A percentile compares a stretch with the other conserved stretches of the same genome.
phyloP scores from a whole-genome alignment of 2,888 invertebrate genomes.

The Ypsolopha scabrella region DNA sequence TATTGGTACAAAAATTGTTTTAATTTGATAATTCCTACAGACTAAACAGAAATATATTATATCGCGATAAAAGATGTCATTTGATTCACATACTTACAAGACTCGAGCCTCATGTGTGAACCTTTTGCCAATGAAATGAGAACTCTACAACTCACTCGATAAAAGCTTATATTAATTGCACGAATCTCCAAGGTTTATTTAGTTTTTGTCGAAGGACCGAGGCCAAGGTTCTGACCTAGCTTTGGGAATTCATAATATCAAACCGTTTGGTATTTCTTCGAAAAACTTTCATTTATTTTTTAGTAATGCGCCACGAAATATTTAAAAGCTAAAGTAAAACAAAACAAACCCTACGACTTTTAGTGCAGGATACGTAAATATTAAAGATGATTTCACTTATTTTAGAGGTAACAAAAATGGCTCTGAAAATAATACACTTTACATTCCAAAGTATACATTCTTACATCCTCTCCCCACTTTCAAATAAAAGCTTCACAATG shows the following conservation, averaged over 20 bases:
- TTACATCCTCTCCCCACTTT: conserved; percentile 13
- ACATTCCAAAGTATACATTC: conserved; percentile 9
- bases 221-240: conserved; percentile 60
- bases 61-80: conserved; percentile 68
- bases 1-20: neutral
- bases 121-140: conserved; percentile 18
- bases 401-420: neutral
- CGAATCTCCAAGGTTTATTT: conserved; percentile 15
- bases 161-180: conserved; percentile 26
- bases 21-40: conserved; percentile 26
- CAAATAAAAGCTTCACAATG: conserved; percentile 25
- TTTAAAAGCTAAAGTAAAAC: too few species aligned
- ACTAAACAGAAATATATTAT: conserved; percentile 59
- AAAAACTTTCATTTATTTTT: conserved; percentile 27
- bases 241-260: conserved; percentile 65
- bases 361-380: conserved; percentile 1
- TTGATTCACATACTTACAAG: conserved; percentile 51
- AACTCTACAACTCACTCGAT: conserved; percentile 21
- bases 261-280: conserved; percentile 49
- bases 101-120: conserved; percentile 33
- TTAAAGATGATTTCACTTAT: neutral
- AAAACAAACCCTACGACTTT: too few species aligned
- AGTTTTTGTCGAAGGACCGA: conserved; percentile 36
- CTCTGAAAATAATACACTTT: conserved; percentile 3
- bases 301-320: too few species aligned